These are phyloP conservation scores for Puma concolor DNA, from an alignment of 2,113 vertebrate species.

Conservation along the genomic window DNA sequence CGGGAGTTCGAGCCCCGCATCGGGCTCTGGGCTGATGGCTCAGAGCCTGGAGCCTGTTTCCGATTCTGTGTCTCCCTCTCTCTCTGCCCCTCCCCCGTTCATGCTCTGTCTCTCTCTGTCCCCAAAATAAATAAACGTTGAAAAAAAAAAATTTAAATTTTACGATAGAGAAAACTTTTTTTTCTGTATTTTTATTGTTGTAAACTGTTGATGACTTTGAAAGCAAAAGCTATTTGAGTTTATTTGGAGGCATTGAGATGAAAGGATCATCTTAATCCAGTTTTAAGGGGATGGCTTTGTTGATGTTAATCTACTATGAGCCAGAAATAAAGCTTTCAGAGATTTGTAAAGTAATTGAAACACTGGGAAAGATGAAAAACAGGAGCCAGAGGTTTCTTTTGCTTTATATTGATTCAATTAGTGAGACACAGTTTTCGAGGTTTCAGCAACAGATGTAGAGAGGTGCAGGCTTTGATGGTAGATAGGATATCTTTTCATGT, in stretches of 20 bases:
- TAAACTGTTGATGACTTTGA: constrained; percentile 31
- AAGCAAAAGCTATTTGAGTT: constrained; percentile 5
- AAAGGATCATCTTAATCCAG: constrained; percentile 48
- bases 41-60: no score
- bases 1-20: no score
- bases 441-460: neutral
- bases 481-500: neutral
- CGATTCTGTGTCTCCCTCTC: no score
- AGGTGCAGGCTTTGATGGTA: neutral
- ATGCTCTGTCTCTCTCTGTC: no score
- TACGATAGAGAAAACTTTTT: constrained; percentile 31
- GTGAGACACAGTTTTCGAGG: neutral
- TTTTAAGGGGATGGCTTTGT: neutral
- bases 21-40: no score
- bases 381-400: neutral
- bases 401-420: constrained; percentile 35
- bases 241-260: constrained; percentile 24
- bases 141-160: no score
- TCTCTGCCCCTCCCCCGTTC: no score
- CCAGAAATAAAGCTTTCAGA: constrained; percentile 29
- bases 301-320: constrained; percentile 27
- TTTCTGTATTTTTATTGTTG: neutral
- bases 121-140: no score
- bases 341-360: constrained; percentile 53
- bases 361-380: neutral